These are phyloP conservation scores for Enteromius mattozi DNA, from an alignment of 2,797 vertebrate species.

Conservation along the genomic window DNA sequence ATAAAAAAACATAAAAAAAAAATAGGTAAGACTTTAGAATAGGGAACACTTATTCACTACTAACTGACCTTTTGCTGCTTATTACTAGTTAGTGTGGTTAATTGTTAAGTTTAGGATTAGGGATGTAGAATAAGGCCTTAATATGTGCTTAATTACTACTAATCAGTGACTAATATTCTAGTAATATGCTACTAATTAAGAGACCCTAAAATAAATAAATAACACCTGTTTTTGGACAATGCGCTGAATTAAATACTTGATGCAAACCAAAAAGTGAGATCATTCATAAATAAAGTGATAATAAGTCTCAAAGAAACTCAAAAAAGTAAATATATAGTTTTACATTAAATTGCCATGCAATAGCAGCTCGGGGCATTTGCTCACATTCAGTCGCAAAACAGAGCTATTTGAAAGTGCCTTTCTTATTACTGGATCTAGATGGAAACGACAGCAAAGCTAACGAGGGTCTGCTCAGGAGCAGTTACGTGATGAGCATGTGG, in stretches of 20 bases:
- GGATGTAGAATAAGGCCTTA: too few relatives aligned
- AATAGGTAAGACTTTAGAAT: too few relatives aligned
- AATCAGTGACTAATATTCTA: too few relatives aligned
- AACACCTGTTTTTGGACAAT: not conserved
- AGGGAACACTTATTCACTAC: too few relatives aligned
- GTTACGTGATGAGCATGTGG: slow-evolving; percentile 18
- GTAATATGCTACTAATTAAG: too few relatives aligned
- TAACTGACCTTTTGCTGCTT: too few relatives aligned
- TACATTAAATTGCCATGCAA: not conserved
- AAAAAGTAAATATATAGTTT: not conserved
- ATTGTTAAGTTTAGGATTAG: too few relatives aligned
- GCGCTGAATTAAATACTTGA: not conserved
- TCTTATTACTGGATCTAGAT: slow-evolving; percentile 1
- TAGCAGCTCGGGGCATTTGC: not conserved
- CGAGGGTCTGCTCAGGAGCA: slow-evolving; percentile 6
- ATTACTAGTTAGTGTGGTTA: too few relatives aligned
- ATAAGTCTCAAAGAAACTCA: not conserved
- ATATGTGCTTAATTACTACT: too few relatives aligned
- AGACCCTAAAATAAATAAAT: not conserved
- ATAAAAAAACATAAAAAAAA: not conserved
- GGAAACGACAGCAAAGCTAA: slow-evolving; percentile 4
- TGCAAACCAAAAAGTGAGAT: not conserved
- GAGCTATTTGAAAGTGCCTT: not conserved
- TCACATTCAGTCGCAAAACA: not conserved
- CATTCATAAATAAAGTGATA: not conserved